Conservation (phyloP, 1,140 invertebrate genomes). For the Cylas formicarius region DNA sequence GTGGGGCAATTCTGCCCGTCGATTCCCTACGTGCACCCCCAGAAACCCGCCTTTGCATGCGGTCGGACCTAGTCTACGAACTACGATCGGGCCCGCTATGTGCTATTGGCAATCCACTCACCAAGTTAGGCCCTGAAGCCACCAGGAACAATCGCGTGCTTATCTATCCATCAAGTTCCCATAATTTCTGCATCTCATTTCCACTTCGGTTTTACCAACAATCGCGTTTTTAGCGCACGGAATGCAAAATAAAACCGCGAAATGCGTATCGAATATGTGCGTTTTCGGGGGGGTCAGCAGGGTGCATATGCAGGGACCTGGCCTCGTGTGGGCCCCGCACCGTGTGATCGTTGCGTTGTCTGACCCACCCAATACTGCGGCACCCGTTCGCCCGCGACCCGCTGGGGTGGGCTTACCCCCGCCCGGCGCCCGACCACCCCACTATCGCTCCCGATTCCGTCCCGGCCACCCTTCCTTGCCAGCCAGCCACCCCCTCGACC, state of each 20-base stretch:
- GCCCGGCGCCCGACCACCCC: constrained; percentile 27
- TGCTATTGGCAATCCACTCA: constrained; percentile 14
- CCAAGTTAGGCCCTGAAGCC: no score
- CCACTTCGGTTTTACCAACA: neutral
- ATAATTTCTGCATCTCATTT: constrained; percentile 1
- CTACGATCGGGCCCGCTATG: constrained; percentile 2
- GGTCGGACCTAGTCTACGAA: neutral
- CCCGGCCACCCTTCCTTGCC: constrained; percentile 27
- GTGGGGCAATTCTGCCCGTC: no score
- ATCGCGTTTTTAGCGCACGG: no score
- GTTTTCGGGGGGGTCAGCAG: constrained; percentile 20
- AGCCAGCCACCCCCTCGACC: constrained; percentile 29
- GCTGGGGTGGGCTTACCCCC: constrained; percentile 36
- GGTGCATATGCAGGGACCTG: constrained; percentile 27
- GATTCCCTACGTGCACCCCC: no score
- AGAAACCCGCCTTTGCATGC: constrained; percentile 12
- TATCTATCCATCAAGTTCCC: neutral
- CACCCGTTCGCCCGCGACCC: constrained; percentile 40
- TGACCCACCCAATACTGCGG: constrained; percentile 43
- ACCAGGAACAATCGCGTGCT: constrained; percentile 12
- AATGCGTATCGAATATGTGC: constrained; percentile 6
- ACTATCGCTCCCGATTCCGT: constrained; percentile 29
- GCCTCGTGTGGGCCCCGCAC: constrained; percentile 22
- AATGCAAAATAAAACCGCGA: neutral
- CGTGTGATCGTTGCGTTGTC: constrained; percentile 35